Base-by-base conservation (phyloP, 2,113 vertebrate genomes). In the Callospermophilus lateralis region DNA sequence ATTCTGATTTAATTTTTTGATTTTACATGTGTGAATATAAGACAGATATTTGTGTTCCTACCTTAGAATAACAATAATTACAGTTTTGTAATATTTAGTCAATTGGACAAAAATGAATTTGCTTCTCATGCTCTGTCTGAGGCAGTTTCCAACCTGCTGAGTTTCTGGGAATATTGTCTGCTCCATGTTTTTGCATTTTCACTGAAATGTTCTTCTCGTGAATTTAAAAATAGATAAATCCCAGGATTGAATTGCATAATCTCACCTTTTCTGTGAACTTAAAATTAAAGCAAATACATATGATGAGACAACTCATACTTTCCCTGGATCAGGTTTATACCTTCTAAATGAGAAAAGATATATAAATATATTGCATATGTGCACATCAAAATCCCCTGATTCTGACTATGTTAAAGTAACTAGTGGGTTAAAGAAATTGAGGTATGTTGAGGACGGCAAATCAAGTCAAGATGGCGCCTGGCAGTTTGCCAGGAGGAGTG, bases 311-410 rank as follows among this genome's bases (percentile, higher is more conserved):
- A 79, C 55, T 85, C 28, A 81, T 32, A 88, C 6, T 80, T 90
- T 58, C 37, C 4, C 51, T 58, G 11, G 45, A 73, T 81, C 30
- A 37, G 32, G 39, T 5, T 83, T 55, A 55, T 53, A 70, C 8
- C 68, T 68, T 39, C n/a, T 86, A 95, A 94, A 77, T 39, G 53
- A 80, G 34, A 89, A 92, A n/a, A 87, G 3, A 55, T 81, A 34
- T 32, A 16, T 73, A 63, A 48, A 68, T 73, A 53, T 77, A 72
- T 65, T 80, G 3, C 58, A 61, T 65, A 12, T 67, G 55, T 28
- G 42, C 6, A 51, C 28, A 58, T 65, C n/a, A 89, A 63, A 83
- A 89, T 70, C 32, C 37, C 20, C 0, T 84, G 42, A 84, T 48
- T 93, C 63, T 68, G 39, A 83, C 4, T 70, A 24, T 6, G 72